Percentiles rank a stretch among this genome's conserved stretches.
Conservation (phyloP, 2,113 vertebrate genomes). For the Chaetodon auriga region DNA sequence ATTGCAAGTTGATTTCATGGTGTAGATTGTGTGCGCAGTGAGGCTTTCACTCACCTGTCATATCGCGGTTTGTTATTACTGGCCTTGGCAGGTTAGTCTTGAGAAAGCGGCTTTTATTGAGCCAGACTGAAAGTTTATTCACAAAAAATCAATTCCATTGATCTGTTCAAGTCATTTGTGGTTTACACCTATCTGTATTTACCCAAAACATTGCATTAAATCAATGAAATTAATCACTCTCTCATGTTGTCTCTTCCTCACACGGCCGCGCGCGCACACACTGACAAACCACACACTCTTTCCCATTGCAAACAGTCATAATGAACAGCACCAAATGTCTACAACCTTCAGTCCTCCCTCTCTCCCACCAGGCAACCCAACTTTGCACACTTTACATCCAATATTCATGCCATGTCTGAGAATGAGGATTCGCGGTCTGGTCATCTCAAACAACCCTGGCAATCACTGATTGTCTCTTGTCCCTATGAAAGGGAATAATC, state of each 20-base stretch:
- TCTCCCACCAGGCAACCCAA: constrained; percentile 88
- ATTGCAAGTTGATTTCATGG: constrained; percentile 40
- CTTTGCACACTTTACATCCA: constrained; percentile 95
- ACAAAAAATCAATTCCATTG: constrained; percentile 72
- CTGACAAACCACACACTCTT: constrained; percentile 51
- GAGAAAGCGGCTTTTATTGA: constrained; percentile 64
- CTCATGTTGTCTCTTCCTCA: constrained; percentile 54
- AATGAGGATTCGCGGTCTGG: constrained; percentile 93
- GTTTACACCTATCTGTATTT: constrained; percentile 75
- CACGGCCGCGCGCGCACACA: constrained; percentile 38
- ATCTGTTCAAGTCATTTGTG: constrained; percentile 73
- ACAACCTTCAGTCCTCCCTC: constrained; percentile 66
- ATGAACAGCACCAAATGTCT: constrained; percentile 69
- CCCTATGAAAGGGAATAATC: constrained; percentile 98
- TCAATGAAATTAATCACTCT: constrained; percentile 79
- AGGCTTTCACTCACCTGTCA: constrained; percentile 60
- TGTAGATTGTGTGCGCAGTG: constrained; percentile 27
- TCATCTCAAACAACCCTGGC: constrained; percentile 91
- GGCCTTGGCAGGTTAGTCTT: constrained; percentile 63
- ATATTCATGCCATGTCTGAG: constrained; percentile 94
- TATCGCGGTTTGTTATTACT: constrained; percentile 63
- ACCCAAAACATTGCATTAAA: constrained; percentile 77
- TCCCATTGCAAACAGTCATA: constrained; percentile 76
- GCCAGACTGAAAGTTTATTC: constrained; percentile 70
- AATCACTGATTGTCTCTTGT: constrained; percentile 93